Evolutionary conservation across 2,113 vertebrate species (phyloP).

Genomic region (Equus quagga): DNA sequence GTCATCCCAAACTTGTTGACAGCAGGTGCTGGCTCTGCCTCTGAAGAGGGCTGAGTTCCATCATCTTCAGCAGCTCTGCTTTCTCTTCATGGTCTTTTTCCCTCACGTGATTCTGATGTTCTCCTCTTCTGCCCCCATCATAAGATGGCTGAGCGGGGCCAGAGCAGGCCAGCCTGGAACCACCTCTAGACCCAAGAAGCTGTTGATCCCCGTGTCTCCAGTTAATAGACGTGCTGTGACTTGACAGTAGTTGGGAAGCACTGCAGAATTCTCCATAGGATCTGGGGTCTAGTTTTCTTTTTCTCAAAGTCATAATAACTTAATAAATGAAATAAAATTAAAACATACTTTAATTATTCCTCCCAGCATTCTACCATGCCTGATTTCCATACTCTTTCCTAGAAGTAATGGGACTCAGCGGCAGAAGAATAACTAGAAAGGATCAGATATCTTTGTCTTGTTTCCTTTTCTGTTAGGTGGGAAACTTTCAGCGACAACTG

Average conservation of each 20-base stretch:
- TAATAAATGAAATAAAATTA: background rate
- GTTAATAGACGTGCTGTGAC: fast-evolving
- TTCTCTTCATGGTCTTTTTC: background rate
- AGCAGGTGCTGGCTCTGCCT: background rate
- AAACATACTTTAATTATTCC: background rate
- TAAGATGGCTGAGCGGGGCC: background rate
- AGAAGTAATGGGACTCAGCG: background rate
- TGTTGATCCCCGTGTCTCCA: background rate
- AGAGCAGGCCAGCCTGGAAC: too few species aligned
- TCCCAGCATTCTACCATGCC: background rate
- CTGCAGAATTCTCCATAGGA: background rate
- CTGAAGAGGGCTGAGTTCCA: background rate
- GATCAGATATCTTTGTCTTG: background rate
- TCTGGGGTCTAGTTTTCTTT: background rate
- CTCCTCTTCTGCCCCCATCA: background rate
- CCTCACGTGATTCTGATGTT: background rate
- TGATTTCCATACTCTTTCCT: background rate
- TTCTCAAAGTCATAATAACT: slow-evolving; percentile 4
- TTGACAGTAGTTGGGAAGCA: too few species aligned
- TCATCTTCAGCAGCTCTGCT: background rate
- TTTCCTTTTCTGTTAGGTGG: slow-evolving; percentile 72
- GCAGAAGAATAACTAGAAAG: background rate
- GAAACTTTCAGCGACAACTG: slow-evolving; percentile 82
- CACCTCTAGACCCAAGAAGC: background rate
- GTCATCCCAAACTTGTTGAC: background rate